Base-by-base conservation (phyloP, 2,797 vertebrate genomes). In the Podargus strigoides region DNA sequence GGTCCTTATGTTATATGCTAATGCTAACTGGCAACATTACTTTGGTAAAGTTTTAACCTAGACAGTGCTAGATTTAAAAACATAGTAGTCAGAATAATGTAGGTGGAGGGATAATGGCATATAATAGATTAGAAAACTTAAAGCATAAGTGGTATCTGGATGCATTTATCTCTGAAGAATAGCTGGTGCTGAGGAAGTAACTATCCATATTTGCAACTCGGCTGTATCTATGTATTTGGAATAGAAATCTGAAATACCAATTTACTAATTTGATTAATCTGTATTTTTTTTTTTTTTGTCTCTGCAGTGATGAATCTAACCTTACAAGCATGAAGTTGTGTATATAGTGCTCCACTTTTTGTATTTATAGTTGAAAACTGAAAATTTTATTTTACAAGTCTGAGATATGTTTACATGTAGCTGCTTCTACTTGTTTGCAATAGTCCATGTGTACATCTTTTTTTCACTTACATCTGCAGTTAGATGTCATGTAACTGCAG, bases 221-320 rank as follows among this genome's bases (percentile, higher is more conserved):
- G 67, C 47, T 19, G 1, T 23, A 12, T 70, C 53, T 81, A 28
- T 92, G 62, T 46, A 59, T 67, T 95, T 95, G 52, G 87, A 69
- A 66, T 34, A 85, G 55, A 89, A 50, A 60, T 91, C 37, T 79
- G 64, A 88, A 91, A 69, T 88, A 64, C 2, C 5, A 13, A 16
- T 53, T 67, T 93, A 98, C 97, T 98, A 97, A 98, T 94, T 74
- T 94, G 70, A 78, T 83, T 53, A 90, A 91, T 94, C 85, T 97
- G 44, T 98, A 75, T 97, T 15, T 50, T 49, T 49, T 49, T 46
- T 97, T 96, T 97, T 95, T 97, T 97, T 98, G 96, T 98, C 98
- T 98, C 96, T 99, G 98, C 99, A 99, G 99, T 99, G 99, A 99
- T 98, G 98, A 97, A 96, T 98, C 98, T 99, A 99, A 99, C 98